Base-by-base conservation (phyloP, 2,888 invertebrate genomes). In the Andrena hattorfiana region DNA sequence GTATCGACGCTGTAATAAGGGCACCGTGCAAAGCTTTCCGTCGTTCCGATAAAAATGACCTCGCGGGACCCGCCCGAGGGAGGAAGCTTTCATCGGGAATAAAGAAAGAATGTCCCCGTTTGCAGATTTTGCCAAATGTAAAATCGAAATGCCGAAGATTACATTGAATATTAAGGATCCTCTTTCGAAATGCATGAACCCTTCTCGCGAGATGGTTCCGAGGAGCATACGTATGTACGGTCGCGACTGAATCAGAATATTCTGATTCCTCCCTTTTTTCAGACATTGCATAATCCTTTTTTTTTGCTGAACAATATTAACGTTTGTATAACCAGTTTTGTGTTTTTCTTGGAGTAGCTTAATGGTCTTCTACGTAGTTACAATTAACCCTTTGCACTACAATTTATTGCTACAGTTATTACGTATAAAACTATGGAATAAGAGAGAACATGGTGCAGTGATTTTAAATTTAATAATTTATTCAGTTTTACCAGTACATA, bases 1-100 rank as follows among this genome's bases (percentile, higher is more conserved):
- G 79, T 72, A n/a, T 73, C 70, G 60, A 54, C 48, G 73, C 42
- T 74, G 86, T 83, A 85, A 86, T 85, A 85, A 83, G 77, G 68
- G 74, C 42, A 7, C 73, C 54, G 68, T 62, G 85, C 69, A 69
- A 67, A 82, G 79, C 73, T 80, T 83, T 71, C 83, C 54, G 79
- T 73, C 78, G 85, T 56, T 73, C n/a, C 68, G 86, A 83, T 83
- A 80, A 66, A 80, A 86, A 86, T 71, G 49, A 59, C 28, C 74
- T 32, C 30, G 35, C 35, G 66, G 23, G 59, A 64, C 51, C 20
- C 67, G 48, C 32, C 70, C 35, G 35, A 13, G 54, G 67, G 54
- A 20, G 63, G 49, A 48, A 35, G 35, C 30, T 64, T 67, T 49
- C 71, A 48, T 42, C 51, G 73, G 56, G 74, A 83, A 83, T 85